A percentile compares a stretch with the other conserved stretches of the same genome.
These are phyloP conservation scores for Actias luna DNA, from an alignment of 2,888 invertebrate genomes.

Conservation along the genomic window DNA sequence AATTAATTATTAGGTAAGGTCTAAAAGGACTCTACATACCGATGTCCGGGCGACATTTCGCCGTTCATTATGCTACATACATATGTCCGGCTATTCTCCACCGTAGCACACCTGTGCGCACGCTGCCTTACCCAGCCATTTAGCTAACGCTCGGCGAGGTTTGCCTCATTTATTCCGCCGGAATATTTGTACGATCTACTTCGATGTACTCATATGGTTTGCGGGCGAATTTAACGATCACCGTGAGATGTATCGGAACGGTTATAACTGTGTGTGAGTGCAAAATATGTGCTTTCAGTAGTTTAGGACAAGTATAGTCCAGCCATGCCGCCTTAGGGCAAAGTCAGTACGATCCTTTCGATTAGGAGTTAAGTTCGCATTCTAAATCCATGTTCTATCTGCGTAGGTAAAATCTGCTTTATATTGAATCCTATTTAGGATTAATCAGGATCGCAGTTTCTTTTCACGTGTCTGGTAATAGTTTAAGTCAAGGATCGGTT, in stretches of 20 bases:
- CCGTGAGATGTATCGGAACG: conserved; percentile 1
- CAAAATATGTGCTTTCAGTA: not conserved
- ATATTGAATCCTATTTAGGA: too few relatives aligned
- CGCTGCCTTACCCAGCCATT: not conserved
- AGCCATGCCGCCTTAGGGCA: too few relatives aligned
- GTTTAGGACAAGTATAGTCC: too few relatives aligned
- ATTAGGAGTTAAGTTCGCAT: too few relatives aligned
- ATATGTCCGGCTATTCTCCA: not conserved
- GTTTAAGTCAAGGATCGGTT: too few relatives aligned
- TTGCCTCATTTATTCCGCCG: conserved; percentile 1
- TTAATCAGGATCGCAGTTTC: too few relatives aligned
- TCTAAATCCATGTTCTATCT: too few relatives aligned
- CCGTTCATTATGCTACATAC: not conserved
- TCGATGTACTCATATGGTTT: not conserved
- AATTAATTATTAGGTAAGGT: not conserved
- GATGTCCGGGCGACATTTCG: not conserved
- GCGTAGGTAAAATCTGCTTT: too few relatives aligned
- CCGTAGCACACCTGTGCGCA: not conserved
- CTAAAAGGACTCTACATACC: not conserved
- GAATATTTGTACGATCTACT: conserved; percentile 1
- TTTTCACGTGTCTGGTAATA: too few relatives aligned
- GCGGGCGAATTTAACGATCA: conserved; percentile 3
- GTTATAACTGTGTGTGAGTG: not conserved
- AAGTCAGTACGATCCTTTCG: too few relatives aligned
- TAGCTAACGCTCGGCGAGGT: not conserved